Evolutionary conservation across 2,888 invertebrate genomes (phyloP), one percentile per base, ranked within the genome.

Genomic region (Troides aeacus): DNA sequence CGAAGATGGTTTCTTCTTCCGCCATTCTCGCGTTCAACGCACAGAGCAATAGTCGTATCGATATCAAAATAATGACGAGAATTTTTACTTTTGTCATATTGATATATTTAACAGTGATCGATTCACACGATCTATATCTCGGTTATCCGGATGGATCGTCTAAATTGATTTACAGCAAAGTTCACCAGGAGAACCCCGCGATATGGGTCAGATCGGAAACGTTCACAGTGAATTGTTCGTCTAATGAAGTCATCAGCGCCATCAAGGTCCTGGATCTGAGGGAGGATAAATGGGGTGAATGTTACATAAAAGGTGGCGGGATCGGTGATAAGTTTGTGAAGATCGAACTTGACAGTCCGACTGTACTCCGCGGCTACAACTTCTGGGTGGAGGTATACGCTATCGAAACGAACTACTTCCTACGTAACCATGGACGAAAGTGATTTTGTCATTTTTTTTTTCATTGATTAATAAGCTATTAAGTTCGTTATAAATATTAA

Each of bases 361-460:
- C 83, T 0, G 79, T 89, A 21, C 75, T 92, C 7, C 79, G 90
- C 72, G 92, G 92, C 0, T 92, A 89, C 69, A 88, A 82, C 64
- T 92, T 92, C 69, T 75, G 80, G 72, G 79, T 92, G 21, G 88
- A 90, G 75, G 90, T 92, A 21, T 92, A 79, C 64, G 84, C 82
- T 0, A 80, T 73, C n/a, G 89, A 70, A 53, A 80, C 82, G 0
- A 81, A 80, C 30, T 73, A 79, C 62, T 88, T 86, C 67, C 4
- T 83, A 18, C 76, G 74, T 23, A 75, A 79, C 18, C 85, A 87
- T 64, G 88, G 86, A 2, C 83, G 82, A 71, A 80, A 78, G 75
- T 75, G 72, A 76, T 66, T 74, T 58, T 67, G 66, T 77, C 10
- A 53, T 76, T 64, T 12, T 58, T 62, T 39, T 39, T 36, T 36